Evolutionary conservation across 64 coral and sea anemone species (phyloP), one percentile per base, ranked within the genome.

Genomic region (Porites australiensis): DNA sequence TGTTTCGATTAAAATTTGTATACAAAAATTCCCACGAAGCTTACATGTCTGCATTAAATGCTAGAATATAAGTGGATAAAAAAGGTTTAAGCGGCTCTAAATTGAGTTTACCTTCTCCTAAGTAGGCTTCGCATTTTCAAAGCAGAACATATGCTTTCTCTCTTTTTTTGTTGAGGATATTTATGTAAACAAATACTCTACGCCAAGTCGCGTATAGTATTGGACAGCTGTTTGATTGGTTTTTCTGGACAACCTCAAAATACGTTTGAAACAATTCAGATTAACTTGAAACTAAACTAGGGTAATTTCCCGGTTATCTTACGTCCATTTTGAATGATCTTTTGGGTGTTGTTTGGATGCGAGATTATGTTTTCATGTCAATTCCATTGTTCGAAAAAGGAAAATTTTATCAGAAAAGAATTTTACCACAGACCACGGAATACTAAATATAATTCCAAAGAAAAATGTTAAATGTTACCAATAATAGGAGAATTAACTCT

Each of bases 351-450:
- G 63, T 52, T 84, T 20, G 22, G 81, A 18, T 75, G 7, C 4
- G 22, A 75, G 20, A 3, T 55, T 82, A 91, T 94, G 95, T 97
- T 97, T 91, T 97, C 82, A 97, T 97, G 95, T 94, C 95, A 97
- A 95, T 82, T 97, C 93, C 86, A 97, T 97, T 97, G 95, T 97
- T 94, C 92, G 49, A 82, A 84, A 77, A 89, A 64, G 86, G 82
- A 72, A 94, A 94, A 88, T 83, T 82, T 94, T 97, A 89, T 54
- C 86, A 66, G 74, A 83, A 86, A 90, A 89, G 58, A 94, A 89
- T 83, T 94, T 84, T 64, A 67, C 87, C 72, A 51, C 54, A 68
- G 18, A 89, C 22, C 68, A 15, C n/a, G 2, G 53, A 27, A 47
- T 15, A 75, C 37, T 14, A 58, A 58, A 47, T 53, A 22, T 67